A percentile compares a stretch with the other conserved stretches of the same genome.
These are phyloP conservation scores for Agrochola lychnidis DNA, from an alignment of 2,888 invertebrate species.

Conservation along the genomic window DNA sequence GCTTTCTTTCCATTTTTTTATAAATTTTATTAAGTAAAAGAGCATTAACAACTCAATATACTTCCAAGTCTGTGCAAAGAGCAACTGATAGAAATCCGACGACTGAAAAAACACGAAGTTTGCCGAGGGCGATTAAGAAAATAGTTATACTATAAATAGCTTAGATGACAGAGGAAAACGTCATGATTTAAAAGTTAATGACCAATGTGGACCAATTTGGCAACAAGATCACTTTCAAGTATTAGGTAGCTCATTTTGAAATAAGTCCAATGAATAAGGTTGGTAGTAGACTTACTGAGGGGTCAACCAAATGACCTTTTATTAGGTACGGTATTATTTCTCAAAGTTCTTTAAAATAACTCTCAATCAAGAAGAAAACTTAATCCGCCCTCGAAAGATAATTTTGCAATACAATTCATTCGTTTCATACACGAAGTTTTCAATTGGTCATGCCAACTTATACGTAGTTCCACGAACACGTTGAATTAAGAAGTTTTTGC, in stretches of 20 bases:
- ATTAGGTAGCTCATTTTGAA: neutral
- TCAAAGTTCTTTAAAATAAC: neutral
- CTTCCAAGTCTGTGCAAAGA: too few species aligned
- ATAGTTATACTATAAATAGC: too few species aligned
- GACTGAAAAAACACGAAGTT: too few species aligned
- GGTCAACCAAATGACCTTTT: neutral
- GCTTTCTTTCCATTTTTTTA: too few species aligned
- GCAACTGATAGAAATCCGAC: too few species aligned
- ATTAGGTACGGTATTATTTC: neutral
- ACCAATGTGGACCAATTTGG: neutral
- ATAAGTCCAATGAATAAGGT: neutral
- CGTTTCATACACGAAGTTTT: neutral
- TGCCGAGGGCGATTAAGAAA: too few species aligned
- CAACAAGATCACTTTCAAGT: neutral
- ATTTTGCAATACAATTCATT: neutral
- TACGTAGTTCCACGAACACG: conserved; percentile 2
- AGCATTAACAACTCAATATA: too few species aligned
- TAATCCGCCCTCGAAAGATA: neutral
- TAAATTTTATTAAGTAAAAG: too few species aligned
- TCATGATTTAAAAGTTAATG: neutral
- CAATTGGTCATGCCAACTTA: neutral
- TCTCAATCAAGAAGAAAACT: too few species aligned
- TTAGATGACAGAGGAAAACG: neutral
- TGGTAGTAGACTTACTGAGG: neutral
- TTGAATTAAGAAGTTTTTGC: conserved; percentile 34